Percentiles rank a stretch among this genome's conserved stretches.
These are phyloP conservation scores for Parasteatoda tepidariorum DNA, from an alignment of 1,140 invertebrate genomes.

Conservation along the genomic window DNA sequence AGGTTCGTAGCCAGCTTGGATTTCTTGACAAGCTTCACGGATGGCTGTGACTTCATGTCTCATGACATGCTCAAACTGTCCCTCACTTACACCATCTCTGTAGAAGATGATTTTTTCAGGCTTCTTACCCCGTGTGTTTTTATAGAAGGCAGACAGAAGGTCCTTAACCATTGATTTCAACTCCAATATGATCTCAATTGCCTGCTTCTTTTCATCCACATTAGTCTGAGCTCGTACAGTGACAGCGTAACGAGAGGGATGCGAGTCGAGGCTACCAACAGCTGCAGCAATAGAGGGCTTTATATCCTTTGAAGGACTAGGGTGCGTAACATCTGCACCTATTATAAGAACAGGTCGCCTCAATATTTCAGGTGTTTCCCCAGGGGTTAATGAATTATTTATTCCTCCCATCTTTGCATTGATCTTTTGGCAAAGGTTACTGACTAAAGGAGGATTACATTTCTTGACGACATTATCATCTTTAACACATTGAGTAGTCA, in stretches of 20 bases:
- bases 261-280: conserved; percentile 62
- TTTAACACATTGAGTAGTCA: conserved; percentile 86
- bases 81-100: conserved; percentile 71
- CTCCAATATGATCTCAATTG: conserved; percentile 67
- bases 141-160: conserved; percentile 69
- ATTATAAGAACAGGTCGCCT: conserved; percentile 75
- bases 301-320: conserved; percentile 65
- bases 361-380: conserved; percentile 66
- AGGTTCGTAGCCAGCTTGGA: conserved; percentile 68
- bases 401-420: conserved; percentile 86
- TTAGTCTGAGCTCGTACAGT: conserved; percentile 58
- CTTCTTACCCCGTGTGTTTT: conserved; percentile 47
- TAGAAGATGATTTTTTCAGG: conserved; percentile 69
- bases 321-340: conserved; percentile 91
- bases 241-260: conserved; percentile 60
- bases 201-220: conserved; percentile 50
- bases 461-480: conserved; percentile 70
- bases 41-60: conserved; percentile 62
- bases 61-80: conserved; percentile 68
- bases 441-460: conserved; percentile 70
- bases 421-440: conserved; percentile 86
- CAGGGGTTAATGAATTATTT: conserved; percentile 70
- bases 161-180: conserved; percentile 78
- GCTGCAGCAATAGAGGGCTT: conserved; percentile 84
- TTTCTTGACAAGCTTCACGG: conserved; percentile 58